These are phyloP conservation scores for Myopa testacea DNA, from an alignment of 2,888 invertebrate genomes.

Conservation along the genomic window DNA sequence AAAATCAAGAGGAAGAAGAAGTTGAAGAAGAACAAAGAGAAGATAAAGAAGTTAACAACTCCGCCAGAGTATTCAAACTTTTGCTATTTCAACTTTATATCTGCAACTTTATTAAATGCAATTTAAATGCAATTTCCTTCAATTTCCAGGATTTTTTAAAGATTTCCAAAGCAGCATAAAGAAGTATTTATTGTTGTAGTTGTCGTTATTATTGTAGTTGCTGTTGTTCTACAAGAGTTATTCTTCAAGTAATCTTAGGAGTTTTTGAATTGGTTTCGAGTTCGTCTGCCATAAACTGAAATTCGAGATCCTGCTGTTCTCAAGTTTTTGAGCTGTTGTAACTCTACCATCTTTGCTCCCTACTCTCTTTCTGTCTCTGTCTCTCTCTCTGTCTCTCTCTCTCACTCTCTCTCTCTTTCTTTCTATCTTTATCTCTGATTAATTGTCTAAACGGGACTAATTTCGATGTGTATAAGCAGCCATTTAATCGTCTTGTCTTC, in stretches of 20 bases:
- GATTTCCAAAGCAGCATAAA: not conserved
- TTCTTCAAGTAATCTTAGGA: not conserved
- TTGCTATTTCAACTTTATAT: conserved; percentile 28
- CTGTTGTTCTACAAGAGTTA: not conserved
- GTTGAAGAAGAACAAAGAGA: not conserved
- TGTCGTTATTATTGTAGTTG: not conserved
- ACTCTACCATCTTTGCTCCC: no score
- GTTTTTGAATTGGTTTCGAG: conserved; percentile 6
- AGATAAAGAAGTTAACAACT: not conserved
- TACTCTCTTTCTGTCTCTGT: no score
- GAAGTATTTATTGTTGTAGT: not conserved
- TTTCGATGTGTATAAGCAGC: no score
- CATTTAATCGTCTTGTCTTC: no score
- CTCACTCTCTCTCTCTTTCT: no score
- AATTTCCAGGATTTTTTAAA: conserved; percentile 28
- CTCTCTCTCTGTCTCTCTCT: no score
- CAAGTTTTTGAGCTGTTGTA: no score
- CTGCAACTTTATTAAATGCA: conserved; percentile 12
- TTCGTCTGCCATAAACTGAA: not conserved
- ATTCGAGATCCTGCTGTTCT: not conserved
- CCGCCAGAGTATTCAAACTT: conserved; percentile 5
- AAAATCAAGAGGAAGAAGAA: no score
- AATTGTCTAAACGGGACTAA: no score
- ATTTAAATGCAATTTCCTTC: conserved; percentile 17
- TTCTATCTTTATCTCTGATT: no score